Base-by-base conservation (phyloP, 2,888 invertebrate genomes). In the Norana najaformis region DNA sequence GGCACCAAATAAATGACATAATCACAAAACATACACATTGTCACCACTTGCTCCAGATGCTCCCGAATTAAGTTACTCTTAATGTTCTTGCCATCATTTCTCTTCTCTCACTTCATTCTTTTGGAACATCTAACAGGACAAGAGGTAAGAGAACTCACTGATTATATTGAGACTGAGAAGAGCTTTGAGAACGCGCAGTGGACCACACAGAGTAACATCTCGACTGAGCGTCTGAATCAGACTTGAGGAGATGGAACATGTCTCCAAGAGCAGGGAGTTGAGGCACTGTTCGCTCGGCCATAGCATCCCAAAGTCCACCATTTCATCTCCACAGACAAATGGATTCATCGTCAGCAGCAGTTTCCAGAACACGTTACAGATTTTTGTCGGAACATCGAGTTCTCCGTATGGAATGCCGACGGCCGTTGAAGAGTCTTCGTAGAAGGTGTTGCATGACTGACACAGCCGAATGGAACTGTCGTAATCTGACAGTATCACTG, bases 141-240 rank as follows among this genome's bases (percentile, higher is more conserved):
- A n/a, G n/a, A n/a, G n/a, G n/a, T n/a, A n/a, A 69, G 23, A n/a
- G 69, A 69, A 69, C 85, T 2, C 14, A 85, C 85, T 37, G 85
- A 85, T 85, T 16, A 85, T 85, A 37, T 85, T 85, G 85, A 85
- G 85, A 85, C 37, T 3, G 23, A 85, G 85, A 85, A 85, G 85
- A 3, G 37, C 35, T 23, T 36, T 85, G 85, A 85, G 85, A 35
- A 85, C 18, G 37, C 35, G 85, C 4, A 85, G 85, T 8, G 85
- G 85, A 36, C 85, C 85, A 16, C 85, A 85, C 0, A 85, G 85
- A 1, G 11, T 13, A 13, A 85, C 85, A 85, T 36, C 18, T 14
- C 37, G 16, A 36, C 85, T 23, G 36, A 85, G 37, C 35, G 35
- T 85, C 13, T 85, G 20, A 36, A 85, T 35, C 35, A 85, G 35